Conservation (phyloP, 2,113 vertebrate species). For the Chaetura pelagica region DNA sequence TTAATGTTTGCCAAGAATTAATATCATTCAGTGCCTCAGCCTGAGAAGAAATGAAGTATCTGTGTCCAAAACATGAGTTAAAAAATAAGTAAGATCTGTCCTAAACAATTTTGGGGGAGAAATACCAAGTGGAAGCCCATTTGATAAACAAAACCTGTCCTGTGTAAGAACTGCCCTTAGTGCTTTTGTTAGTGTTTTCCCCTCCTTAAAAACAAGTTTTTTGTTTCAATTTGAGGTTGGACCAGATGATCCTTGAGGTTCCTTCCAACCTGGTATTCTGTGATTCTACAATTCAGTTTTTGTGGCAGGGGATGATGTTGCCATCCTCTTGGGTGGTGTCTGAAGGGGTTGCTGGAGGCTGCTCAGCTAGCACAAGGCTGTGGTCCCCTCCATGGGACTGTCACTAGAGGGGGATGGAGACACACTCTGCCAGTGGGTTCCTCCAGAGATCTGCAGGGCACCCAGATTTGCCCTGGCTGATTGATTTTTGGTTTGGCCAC, state of each 20-base stretch:
- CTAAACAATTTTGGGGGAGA: neutral
- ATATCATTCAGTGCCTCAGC: neutral
- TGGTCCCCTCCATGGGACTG: neutral
- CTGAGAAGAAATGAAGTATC: neutral
- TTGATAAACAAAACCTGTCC: neutral
- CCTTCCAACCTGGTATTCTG: too few relatives aligned
- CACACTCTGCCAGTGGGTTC: neutral
- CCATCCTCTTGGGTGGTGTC: rapidly evolving
- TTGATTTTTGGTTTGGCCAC: neutral
- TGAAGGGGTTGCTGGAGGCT: neutral
- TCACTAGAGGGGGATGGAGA: conserved; percentile 57
- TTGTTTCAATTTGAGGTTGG: neutral
- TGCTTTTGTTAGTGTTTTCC: neutral
- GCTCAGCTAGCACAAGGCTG: neutral
- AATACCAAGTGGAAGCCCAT: neutral
- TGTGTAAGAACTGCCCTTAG: neutral
- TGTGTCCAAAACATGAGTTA: neutral
- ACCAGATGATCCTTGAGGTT: too few relatives aligned
- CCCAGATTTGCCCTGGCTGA: neutral
- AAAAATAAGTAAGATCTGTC: neutral
- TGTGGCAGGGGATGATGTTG: neutral
- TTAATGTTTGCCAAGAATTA: neutral
- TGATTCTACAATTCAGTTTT: neutral
- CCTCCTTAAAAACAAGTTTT: neutral
- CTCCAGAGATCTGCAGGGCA: neutral